phyloP scores from a whole-genome alignment of 2,113 vertebrate species.

The Tor tambroides region DNA sequence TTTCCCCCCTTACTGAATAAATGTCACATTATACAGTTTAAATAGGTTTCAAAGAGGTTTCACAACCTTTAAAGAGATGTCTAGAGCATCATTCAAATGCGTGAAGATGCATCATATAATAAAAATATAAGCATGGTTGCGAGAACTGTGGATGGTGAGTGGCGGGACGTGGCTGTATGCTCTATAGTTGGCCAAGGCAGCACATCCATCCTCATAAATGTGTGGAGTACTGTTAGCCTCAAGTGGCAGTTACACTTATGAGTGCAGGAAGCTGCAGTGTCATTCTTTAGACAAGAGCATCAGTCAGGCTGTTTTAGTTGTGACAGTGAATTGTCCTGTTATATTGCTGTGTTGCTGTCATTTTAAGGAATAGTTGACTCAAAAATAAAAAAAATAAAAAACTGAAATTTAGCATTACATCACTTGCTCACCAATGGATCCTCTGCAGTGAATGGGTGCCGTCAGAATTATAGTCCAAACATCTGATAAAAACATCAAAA shows the following conservation, averaged over 20 bases:
- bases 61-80: neutral
- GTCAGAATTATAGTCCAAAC: too few relatives aligned
- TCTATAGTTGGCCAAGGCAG: neutral
- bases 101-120: neutral
- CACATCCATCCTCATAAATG: neutral
- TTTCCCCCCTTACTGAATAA: neutral
- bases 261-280: conserved; percentile 12
- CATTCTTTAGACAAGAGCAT: neutral
- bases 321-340: neutral
- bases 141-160: neutral
- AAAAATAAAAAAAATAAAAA: too few relatives aligned
- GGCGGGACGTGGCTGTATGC: neutral
- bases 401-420: too few relatives aligned
- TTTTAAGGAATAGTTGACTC: neutral
- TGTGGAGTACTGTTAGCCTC: neutral
- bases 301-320: neutral
- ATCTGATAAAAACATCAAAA: too few relatives aligned
- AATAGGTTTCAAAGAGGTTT: neutral
- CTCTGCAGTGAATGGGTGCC: too few relatives aligned
- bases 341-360: neutral
- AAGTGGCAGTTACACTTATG: neutral
- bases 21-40: neutral
- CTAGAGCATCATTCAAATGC: neutral
- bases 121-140: neutral
- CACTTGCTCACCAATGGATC: too few relatives aligned